Evolutionary conservation across 2,888 invertebrate genomes (phyloP).

Genomic region (Epistrophe eligans): DNA sequence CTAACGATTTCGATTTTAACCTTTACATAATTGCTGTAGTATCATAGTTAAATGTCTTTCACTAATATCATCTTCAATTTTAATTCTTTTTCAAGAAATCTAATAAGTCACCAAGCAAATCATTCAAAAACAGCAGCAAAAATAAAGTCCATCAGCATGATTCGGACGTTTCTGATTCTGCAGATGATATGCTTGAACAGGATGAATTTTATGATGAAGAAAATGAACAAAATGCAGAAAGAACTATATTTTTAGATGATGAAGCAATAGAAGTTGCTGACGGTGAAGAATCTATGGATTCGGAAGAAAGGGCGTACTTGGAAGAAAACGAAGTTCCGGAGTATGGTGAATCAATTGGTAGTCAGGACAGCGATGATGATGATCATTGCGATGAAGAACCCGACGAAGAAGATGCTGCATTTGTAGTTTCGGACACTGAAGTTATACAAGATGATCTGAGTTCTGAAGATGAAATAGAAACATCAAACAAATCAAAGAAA

Average conservation of each 20-base stretch:
- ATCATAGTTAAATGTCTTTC: too few relatives aligned
- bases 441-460: constrained; percentile 1
- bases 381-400: constrained; percentile 84
- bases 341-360: constrained; percentile 85
- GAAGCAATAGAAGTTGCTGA: constrained; percentile 80
- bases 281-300: constrained; percentile 83
- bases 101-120: not conserved
- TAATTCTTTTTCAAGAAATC: not conserved
- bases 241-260: constrained; percentile 79
- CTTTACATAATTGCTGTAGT: too few relatives aligned
- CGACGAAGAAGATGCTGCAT: constrained; percentile 85
- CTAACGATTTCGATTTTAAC: too few relatives aligned
- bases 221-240: constrained; percentile 57
- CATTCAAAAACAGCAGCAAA: constrained; percentile 6
- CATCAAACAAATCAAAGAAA: not conserved
- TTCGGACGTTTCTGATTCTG: constrained; percentile 39
- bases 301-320: constrained; percentile 84
- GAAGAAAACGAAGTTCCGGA: constrained; percentile 85
- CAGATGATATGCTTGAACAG: constrained; percentile 67
- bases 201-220: constrained; percentile 59
- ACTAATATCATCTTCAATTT: not conserved
- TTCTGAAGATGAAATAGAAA: constrained; percentile 30
- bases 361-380: constrained; percentile 83
- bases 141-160: not conserved
- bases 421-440: constrained; percentile 84